Conservation (phyloP, 2,113 vertebrate genomes). For the Silurus meridionalis region DNA sequence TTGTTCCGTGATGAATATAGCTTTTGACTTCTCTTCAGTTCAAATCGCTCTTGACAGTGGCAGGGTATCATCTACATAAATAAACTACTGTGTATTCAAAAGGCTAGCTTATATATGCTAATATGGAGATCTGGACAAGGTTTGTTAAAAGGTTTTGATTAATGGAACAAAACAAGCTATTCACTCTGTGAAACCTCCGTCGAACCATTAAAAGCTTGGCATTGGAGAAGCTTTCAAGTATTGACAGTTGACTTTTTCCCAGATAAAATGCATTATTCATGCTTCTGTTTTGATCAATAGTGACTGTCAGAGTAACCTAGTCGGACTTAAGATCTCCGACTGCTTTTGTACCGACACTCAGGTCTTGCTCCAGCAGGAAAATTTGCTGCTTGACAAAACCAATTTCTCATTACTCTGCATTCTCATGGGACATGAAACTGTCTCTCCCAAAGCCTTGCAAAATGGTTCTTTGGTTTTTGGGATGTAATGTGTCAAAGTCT, state of each 20-base stretch:
- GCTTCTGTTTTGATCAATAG: slow-evolving; percentile 64
- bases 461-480: slow-evolving; percentile 45
- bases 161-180: slow-evolving; percentile 47
- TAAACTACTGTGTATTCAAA: slow-evolving; percentile 31
- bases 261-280: slow-evolving; percentile 75
- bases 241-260: slow-evolving; percentile 65
- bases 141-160: slow-evolving; percentile 49
- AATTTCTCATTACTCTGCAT: slow-evolving; percentile 49
- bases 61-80: slow-evolving; percentile 36
- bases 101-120: slow-evolving; percentile 54
- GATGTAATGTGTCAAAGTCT: slow-evolving; percentile 4
- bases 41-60: slow-evolving; percentile 56
- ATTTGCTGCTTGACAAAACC: slow-evolving; percentile 51
- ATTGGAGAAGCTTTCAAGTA: slow-evolving; percentile 72
- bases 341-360: slow-evolving; percentile 52
- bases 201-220: slow-evolving; percentile 57
- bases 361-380: slow-evolving; percentile 47
- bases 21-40: slow-evolving; percentile 49
- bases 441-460: slow-evolving; percentile 32
- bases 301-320: slow-evolving; percentile 55
- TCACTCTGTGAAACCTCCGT: slow-evolving; percentile 48
- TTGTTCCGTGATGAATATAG: neutral
- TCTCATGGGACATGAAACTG: slow-evolving; percentile 34
- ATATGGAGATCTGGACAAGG: slow-evolving; percentile 52
- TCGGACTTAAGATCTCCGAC: slow-evolving; percentile 45